phyloP scores from a whole-genome alignment of 2,888 invertebrate genomes.

The Andrena dorsata region DNA sequence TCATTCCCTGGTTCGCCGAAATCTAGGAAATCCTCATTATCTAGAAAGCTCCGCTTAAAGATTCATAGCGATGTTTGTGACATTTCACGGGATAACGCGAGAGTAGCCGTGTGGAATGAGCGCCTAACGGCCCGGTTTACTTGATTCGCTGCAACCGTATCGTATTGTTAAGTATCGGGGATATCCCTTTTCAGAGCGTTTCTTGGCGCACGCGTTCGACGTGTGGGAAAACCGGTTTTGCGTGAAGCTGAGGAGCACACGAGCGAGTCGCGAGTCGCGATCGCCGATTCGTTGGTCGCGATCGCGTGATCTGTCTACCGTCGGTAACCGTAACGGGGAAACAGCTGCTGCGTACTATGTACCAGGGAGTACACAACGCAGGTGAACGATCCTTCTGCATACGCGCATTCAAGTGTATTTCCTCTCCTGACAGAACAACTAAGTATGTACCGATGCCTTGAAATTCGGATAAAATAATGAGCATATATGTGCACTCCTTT shows the following conservation, averaged over 20 bases:
- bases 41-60: too few species aligned
- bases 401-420: background rate
- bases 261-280: conserved; percentile 41
- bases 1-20: too few species aligned
- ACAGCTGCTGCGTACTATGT: conserved; percentile 11
- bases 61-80: background rate
- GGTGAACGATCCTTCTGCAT: conserved; percentile 46
- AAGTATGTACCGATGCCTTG: background rate
- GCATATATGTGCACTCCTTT: too few species aligned
- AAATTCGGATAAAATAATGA: too few species aligned
- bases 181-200: background rate
- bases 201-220: background rate
- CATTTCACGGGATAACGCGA: conserved; percentile 19
- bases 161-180: conserved; percentile 2
- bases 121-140: conserved; percentile 23
- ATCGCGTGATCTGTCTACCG: background rate
- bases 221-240: conserved; percentile 48
- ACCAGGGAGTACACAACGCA: conserved; percentile 6
- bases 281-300: conserved; percentile 39
- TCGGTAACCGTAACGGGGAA: conserved; percentile 30
- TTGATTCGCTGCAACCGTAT: conserved; percentile 6
- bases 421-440: background rate
- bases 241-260: conserved; percentile 18
- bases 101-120: conserved; percentile 21
- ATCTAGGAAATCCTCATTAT: too few species aligned